These are phyloP conservation scores for Luscinia megarhynchos DNA, from an alignment of 2,797 vertebrate species.

Conservation along the genomic window DNA sequence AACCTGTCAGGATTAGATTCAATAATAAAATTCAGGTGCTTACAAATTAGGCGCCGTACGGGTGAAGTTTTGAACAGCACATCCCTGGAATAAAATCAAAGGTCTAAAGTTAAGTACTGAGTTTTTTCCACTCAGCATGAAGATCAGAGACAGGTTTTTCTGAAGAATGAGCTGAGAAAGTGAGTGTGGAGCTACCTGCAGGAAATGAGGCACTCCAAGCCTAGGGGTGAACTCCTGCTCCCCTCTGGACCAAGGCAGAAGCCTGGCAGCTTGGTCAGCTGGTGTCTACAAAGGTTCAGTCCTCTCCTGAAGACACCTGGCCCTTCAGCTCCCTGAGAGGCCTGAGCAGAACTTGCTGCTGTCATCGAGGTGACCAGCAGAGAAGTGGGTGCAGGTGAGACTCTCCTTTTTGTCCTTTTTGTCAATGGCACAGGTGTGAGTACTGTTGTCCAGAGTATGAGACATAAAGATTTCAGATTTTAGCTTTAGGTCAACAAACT, in stretches of 20 bases:
- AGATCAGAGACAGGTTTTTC: background rate
- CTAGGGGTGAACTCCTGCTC: background rate
- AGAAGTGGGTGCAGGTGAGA: background rate
- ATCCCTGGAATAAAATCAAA: constrained; percentile 46
- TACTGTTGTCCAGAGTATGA: background rate
- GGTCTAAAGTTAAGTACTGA: background rate
- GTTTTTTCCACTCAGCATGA: background rate
- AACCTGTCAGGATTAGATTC: constrained; percentile 11
- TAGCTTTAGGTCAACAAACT: background rate
- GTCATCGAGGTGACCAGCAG: background rate
- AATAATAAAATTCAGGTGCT: constrained; percentile 35
- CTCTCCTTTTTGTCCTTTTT: background rate
- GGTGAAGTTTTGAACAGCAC: background rate
- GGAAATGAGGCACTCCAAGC: background rate
- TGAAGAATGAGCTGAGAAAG: background rate
- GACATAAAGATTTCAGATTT: background rate
- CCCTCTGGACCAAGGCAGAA: background rate
- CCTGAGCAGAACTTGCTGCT: background rate
- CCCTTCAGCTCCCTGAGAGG: background rate
- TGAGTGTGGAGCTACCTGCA: constrained; percentile 13
- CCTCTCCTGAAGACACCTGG: background rate
- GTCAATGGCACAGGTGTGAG: background rate
- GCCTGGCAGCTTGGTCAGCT: background rate
- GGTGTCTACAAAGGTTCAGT: background rate
- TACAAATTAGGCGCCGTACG: constrained; percentile 10